Conservation (phyloP, 1,140 invertebrate species). For the Thalassaphorura encarpata region DNA sequence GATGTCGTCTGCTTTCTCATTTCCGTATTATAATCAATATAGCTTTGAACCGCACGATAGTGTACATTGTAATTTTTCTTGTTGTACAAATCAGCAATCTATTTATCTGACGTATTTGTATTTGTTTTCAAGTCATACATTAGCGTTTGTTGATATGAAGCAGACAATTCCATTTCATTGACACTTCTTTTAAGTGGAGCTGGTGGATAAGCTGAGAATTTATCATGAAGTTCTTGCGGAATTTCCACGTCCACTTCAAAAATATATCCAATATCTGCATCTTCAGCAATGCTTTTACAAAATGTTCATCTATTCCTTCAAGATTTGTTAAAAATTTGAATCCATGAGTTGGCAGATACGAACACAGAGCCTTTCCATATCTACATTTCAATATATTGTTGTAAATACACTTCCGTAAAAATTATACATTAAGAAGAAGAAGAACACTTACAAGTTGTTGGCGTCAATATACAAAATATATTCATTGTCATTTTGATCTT, state of each 20-base stretch:
- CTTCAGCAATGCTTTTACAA: conserved; percentile 29
- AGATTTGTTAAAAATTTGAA: conserved; percentile 35
- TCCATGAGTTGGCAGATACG: conserved; percentile 20
- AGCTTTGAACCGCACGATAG: conserved; percentile 5
- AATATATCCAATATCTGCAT: conserved; percentile 42
- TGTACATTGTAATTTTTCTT: conserved; percentile 17
- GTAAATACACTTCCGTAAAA: too few relatives aligned
- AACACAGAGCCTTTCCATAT: neutral
- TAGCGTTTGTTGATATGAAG: conserved; percentile 1
- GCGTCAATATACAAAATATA: conserved; percentile 44
- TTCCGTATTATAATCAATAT: conserved; percentile 13
- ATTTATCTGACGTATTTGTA: neutral
- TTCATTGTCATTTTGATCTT: conserved; percentile 31
- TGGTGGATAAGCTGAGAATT: conserved; percentile 44
- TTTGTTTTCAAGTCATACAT: neutral
- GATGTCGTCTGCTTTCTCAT: conserved; percentile 36
- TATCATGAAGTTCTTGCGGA: conserved; percentile 41
- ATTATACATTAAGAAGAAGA: too few relatives aligned
- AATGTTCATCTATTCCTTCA: conserved; percentile 33
- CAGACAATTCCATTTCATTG: conserved; percentile 3
- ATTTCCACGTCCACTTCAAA: conserved; percentile 41
- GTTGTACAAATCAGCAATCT: conserved; percentile 5
- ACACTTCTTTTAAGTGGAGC: conserved; percentile 36
- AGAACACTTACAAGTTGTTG: conserved; percentile 39
- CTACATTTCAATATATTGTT: too few relatives aligned